Evolutionary conservation across 1,140 invertebrate genomes (phyloP).

Genomic region (Drosophila sechellia): DNA sequence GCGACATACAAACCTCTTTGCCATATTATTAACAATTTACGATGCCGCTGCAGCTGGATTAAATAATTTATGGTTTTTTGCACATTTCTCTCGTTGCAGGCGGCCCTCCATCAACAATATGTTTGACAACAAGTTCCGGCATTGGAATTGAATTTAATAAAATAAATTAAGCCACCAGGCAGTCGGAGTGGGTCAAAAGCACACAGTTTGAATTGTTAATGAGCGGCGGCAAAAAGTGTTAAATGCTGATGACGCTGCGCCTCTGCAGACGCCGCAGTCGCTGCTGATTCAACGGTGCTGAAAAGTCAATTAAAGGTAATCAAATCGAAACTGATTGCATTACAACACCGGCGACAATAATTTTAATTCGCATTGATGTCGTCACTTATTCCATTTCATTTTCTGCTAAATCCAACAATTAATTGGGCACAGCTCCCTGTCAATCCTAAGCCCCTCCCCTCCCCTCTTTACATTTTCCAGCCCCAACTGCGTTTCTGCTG

Average conservation of each 20-base stretch:
- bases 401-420: slow-evolving; percentile 60
- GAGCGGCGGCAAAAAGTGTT: slow-evolving; percentile 62
- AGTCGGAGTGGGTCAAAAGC: slow-evolving; percentile 10
- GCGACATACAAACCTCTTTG: slow-evolving; percentile 43
- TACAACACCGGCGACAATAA: slow-evolving; percentile 62
- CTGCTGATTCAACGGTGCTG: slow-evolving; percentile 61
- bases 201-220: slow-evolving; percentile 76
- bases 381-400: slow-evolving; percentile 48
- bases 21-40: slow-evolving; percentile 73
- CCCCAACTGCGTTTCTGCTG: not conserved
- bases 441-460: not conserved
- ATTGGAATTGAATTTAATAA: slow-evolving; percentile 61
- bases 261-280: slow-evolving; percentile 38
- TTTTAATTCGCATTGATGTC: slow-evolving; percentile 58
- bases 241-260: slow-evolving; percentile 61
- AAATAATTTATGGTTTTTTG: slow-evolving; percentile 62
- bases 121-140: slow-evolving; percentile 78
- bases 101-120: slow-evolving; percentile 62
- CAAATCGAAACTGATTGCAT: slow-evolving; percentile 79
- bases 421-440: slow-evolving; percentile 38
- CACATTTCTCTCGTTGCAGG: slow-evolving; percentile 60
- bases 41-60: slow-evolving; percentile 40
- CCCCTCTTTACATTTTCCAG: not conserved
- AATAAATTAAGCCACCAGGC: slow-evolving; percentile 47
- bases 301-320: slow-evolving; percentile 83